A percentile compares a stretch with the other conserved stretches of the same genome.
These are phyloP conservation scores for Limulus polyphemus DNA, from an alignment of 2,888 invertebrate species.

Conservation along the genomic window DNA sequence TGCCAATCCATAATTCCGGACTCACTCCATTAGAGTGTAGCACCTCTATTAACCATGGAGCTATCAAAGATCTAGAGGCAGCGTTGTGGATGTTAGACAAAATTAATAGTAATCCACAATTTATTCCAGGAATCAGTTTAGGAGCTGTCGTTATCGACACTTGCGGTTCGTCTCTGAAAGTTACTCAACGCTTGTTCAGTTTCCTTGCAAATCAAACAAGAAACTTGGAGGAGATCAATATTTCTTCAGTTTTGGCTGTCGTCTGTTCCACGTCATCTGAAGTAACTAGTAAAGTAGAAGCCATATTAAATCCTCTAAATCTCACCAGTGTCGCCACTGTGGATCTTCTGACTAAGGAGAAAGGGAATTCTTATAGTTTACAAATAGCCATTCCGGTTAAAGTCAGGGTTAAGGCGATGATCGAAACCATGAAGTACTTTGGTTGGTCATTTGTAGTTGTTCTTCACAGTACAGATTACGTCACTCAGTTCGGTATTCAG, in stretches of 20 bases:
- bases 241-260: slow-evolving; percentile 3
- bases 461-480: slow-evolving; percentile 27
- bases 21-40: slow-evolving; percentile 31
- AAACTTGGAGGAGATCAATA: slow-evolving; percentile 1
- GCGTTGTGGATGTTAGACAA: slow-evolving; percentile 35
- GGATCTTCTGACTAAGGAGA: slow-evolving; percentile 21
- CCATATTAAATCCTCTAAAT: slow-evolving; percentile 17
- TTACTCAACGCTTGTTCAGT: slow-evolving; percentile 18
- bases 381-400: slow-evolving; percentile 30
- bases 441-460: slow-evolving; percentile 38
- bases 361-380: slow-evolving; percentile 23
- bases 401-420: slow-evolving; percentile 32
- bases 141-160: slow-evolving; percentile 21
- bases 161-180: slow-evolving; percentile 20
- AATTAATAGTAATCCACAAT: slow-evolving; percentile 24
- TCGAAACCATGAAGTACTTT: slow-evolving; percentile 33
- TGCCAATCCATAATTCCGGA: slow-evolving; percentile 33
- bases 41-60: slow-evolving; percentile 27
- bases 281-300: slow-evolving; percentile 1
- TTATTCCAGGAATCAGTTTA: slow-evolving; percentile 19
- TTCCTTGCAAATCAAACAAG: neutral
- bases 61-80: slow-evolving; percentile 35
- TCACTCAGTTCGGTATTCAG: slow-evolving; percentile 9
- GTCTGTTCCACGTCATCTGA: neutral
- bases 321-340: slow-evolving; percentile 19